phyloP scores from a whole-genome alignment of 2,888 invertebrate species.

The Crematogaster levior region DNA sequence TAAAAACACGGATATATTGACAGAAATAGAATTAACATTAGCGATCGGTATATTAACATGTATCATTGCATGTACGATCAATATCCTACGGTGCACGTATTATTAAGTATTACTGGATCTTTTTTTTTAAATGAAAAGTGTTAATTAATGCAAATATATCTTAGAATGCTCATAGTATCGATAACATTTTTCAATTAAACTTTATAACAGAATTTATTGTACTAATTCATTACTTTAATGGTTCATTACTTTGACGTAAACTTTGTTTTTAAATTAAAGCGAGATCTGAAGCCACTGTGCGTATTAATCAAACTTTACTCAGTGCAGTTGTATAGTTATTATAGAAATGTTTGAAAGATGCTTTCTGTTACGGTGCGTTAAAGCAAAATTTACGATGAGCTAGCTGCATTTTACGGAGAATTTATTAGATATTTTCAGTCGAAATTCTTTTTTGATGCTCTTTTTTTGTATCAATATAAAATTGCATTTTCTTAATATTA shows the following conservation, averaged over 20 bases:
- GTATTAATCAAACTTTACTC: conserved; percentile 43
- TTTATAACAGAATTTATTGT: conserved; percentile 2
- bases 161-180: background rate
- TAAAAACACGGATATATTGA: background rate
- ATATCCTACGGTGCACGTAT: background rate
- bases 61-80: background rate
- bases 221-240: background rate
- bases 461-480: background rate
- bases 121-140: background rate
- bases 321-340: background rate
- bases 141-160: conserved; percentile 16
- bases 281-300: background rate
- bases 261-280: conserved; percentile 41
- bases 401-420: background rate
- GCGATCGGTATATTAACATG: background rate
- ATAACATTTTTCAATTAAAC: conserved; percentile 53
- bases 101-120: background rate
- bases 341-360: conserved; percentile 1
- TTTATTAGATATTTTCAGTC: background rate
- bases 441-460: background rate
- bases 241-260: conserved; percentile 10
- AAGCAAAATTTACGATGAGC: conserved; percentile 17
- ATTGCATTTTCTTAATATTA: background rate
- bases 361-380: background rate
- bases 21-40: background rate